A percentile compares a stretch with the other conserved stretches of the same genome.
Conservation (phyloP, 1,140 invertebrate genomes). For the Hylaeus anthracinus region DNA sequence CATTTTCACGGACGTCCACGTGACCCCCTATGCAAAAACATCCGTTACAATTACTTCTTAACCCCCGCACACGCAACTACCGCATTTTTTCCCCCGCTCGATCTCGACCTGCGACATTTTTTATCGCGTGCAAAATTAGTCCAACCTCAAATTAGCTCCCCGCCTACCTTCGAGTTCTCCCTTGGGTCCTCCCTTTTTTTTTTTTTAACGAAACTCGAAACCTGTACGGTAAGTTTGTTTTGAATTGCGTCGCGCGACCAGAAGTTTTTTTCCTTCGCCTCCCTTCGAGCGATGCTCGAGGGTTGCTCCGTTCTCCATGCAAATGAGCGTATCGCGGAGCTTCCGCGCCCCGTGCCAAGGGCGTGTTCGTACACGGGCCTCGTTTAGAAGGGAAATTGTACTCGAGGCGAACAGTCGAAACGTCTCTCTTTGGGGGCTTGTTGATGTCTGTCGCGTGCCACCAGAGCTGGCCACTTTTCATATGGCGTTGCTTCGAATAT, state of each 20-base stretch:
- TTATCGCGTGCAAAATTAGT: slow-evolving; percentile 72
- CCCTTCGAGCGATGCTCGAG: not conserved
- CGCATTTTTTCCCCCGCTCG: not conserved
- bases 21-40: not conserved
- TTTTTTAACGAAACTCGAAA: slow-evolving; percentile 62
- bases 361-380: slow-evolving; percentile 6
- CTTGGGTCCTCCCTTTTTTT: not conserved
- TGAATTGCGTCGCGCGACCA: slow-evolving; percentile 34
- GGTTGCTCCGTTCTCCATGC: slow-evolving; percentile 64
- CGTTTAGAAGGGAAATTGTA: slow-evolving; percentile 7
- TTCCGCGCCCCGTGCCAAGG: slow-evolving; percentile 40
- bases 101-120: slow-evolving; percentile 42
- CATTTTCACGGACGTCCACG: slow-evolving; percentile 58
- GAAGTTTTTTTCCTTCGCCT: not conserved
- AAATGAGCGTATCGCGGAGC: slow-evolving; percentile 68
- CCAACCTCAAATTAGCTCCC: slow-evolving; percentile 73
- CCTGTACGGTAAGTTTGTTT: slow-evolving; percentile 58
- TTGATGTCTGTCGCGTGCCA: slow-evolving; percentile 14
- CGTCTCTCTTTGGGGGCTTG: slow-evolving; percentile 15
- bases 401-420: not conserved
- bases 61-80: slow-evolving; percentile 2
- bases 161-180: slow-evolving; percentile 29
- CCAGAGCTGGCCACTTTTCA: not conserved
- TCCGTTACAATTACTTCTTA: slow-evolving; percentile 50
- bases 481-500: no score